Base-by-base conservation (phyloP, 2,113 vertebrate species). In the Daubentonia madagascariensis region DNA sequence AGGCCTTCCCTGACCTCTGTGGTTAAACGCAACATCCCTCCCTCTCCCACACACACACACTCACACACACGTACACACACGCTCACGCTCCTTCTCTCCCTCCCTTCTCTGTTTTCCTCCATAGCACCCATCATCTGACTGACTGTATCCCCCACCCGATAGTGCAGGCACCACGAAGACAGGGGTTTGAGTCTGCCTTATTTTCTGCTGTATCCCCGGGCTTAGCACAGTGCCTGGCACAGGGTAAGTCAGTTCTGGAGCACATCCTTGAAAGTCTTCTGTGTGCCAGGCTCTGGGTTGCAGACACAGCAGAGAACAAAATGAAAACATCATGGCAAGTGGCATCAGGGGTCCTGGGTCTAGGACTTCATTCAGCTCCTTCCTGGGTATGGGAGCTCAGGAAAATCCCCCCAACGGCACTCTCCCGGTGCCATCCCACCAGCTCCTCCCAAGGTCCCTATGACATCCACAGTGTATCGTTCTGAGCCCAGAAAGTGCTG, bases 241-340 rank as follows among this genome's bases (percentile, higher is more conserved):
- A 1, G 0, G 10, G 57, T 1, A 50, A 22, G 30, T 30, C 85
- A 11, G 25, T 70, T 54, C 88, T 63, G 61, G 45, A 37, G n/a
- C 59, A 25, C 20, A 20, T 9, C 78, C 32, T 22, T 43, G 70
- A 43, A 18, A 18, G 50, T 37, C 93, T 52, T 25, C 79, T 25
- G 18, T 23, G 12, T 9, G 18, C 59, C 18, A 0, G 35, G 13
- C 1, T 5, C 37, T 0, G 18, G 16, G 32, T 32, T 23, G 2
- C 57, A 89, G 54, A n/a, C 1, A 68, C 78, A 23, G 18, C 40
- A 35, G 28, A 61, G 78, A 65, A n/a, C 32, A n/a, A 30, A 28
- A 9, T 3, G 32, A 9, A 35, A 83, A 50, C 25, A 14, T 8
- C 0, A 5, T 8, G 48, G 35, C 43, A 25, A 14, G 78, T 2